Base-by-base conservation (phyloP, 2,888 invertebrate genomes). In the Alloscopus bannaensis region DNA sequence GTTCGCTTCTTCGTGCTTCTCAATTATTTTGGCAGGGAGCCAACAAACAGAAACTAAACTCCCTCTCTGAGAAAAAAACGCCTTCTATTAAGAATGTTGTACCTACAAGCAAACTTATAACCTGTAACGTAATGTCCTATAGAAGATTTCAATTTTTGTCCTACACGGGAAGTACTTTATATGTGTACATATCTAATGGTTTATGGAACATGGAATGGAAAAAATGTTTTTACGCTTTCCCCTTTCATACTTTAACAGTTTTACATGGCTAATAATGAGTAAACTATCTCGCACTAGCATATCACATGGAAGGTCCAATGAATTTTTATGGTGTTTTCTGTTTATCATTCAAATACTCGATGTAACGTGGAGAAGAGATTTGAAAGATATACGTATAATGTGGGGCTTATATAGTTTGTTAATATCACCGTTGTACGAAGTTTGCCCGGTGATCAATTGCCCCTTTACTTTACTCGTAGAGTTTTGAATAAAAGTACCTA, bases 11-110 rank as follows among this genome's bases (percentile, higher is more conserved):
- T 66, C 22, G 42, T 73, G 42, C 42, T 28, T 75, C 40, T 24
- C 20, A 50, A 50, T 50, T 50, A 60, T 24, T 73, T 73, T 65
- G 73, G 73, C 73, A 57, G 29, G 29, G 36, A 45, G 65, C 73
- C 73, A 73, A 8, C 36, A 22, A 52, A 11, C 20, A 66, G 18
- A 50, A 18, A 50, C 42, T 42, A n/a, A n/a, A n/a, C n/a, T n/a
- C n/a, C n/a, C n/a, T n/a, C 2, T 1, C n/a, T 16, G 42, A 50
- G 50, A 50, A 50, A 20, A 50, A n/a, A n/a, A 50, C 22, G n/a
- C 22, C 11, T 36, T 18, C n/a, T 50, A 50, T 50, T 50, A 50
- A 20, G 20, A 50, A 13, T 50, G n/a, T n/a, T n/a, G 36, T 36
- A 36, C 36, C 36, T 36, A 36, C 36, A 36, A 8, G 36, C 36